Percentiles rank a stretch among this genome's conserved stretches.
Evolutionary conservation across 1,140 invertebrate genomes (phyloP).

Genomic region (Drosophila auraria): DNA sequence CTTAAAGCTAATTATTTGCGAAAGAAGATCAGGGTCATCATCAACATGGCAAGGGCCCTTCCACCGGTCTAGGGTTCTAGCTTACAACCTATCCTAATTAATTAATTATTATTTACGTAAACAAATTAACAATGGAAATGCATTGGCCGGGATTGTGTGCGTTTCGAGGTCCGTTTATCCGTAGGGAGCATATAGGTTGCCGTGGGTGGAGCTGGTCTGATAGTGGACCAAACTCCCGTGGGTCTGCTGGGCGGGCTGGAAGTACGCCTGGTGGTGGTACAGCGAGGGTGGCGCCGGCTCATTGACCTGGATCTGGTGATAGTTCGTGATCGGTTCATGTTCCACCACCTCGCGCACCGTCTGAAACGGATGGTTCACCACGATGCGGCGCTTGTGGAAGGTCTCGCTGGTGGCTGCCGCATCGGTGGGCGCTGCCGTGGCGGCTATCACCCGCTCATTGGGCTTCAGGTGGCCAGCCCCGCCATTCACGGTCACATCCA

Average conservation of each 20-base stretch:
- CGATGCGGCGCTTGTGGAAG: conserved; percentile 88
- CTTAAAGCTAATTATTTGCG: conserved; percentile 28
- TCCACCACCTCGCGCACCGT: conserved; percentile 87
- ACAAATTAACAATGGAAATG: conserved; percentile 54
- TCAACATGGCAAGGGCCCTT: conserved; percentile 73
- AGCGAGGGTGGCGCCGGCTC: conserved; percentile 78
- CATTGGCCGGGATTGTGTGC: conserved; percentile 35
- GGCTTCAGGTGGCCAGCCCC: conserved; percentile 78
- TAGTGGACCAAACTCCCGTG: conserved; percentile 74
- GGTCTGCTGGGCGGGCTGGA: conserved; percentile 65
- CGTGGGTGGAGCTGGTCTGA: conserved; percentile 57
- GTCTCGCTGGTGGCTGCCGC: conserved; percentile 86
- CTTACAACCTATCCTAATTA: conserved; percentile 19
- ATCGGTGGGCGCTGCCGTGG: conserved; percentile 86
- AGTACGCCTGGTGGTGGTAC: conserved; percentile 79
- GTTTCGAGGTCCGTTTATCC: conserved; percentile 33
- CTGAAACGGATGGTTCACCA: conserved; percentile 88
- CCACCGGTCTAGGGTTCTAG: conserved; percentile 54
- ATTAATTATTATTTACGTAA: conserved; percentile 17
- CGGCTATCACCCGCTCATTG: conserved; percentile 86
- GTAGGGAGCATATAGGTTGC: conserved; percentile 54
- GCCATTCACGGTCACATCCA: conserved; percentile 68
- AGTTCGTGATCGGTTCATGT: conserved; percentile 87
- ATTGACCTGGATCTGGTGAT: conserved; percentile 85
- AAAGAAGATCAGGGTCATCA: conserved; percentile 54